Percentiles rank a stretch among this genome's conserved stretches.
Conservation (phyloP, 1,140 invertebrate species). For the Papilio glaucus region DNA sequence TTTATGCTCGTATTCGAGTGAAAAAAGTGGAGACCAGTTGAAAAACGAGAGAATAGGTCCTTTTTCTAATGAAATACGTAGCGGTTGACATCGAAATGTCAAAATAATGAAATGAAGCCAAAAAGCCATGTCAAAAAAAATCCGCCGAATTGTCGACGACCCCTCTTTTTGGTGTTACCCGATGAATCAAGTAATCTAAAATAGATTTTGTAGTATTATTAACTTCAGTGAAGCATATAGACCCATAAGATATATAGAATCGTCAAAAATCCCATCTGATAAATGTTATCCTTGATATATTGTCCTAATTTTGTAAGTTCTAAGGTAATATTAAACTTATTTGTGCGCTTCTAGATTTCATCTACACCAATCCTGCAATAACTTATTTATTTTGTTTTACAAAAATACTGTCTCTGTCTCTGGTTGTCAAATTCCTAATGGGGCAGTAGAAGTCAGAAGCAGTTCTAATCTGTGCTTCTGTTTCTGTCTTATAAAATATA, state of each 20-base stretch:
- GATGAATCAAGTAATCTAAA: too few relatives aligned
- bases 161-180: constrained; percentile 43
- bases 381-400: too few relatives aligned
- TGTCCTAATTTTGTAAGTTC: background rate
- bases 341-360: too few relatives aligned
- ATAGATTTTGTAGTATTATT: background rate
- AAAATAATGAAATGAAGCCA: constrained; percentile 84
- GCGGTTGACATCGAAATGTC: constrained; percentile 84
- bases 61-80: constrained; percentile 81
- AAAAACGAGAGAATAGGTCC: constrained; percentile 68
- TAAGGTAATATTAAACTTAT: background rate
- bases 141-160: constrained; percentile 67
- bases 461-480: background rate
- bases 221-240: background rate
- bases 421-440: background rate
- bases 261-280: background rate
- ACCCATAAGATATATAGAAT: background rate
- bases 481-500: background rate
- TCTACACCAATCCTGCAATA: too few relatives aligned
- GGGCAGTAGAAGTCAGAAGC: background rate
- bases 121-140: constrained; percentile 81
- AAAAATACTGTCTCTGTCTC: background rate
- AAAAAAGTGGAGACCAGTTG: constrained; percentile 58
- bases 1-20: constrained; percentile 53
- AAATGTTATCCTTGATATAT: background rate